phyloP scores from a whole-genome alignment of 2,888 invertebrate genomes.

The Tetragonisca angustula region DNA sequence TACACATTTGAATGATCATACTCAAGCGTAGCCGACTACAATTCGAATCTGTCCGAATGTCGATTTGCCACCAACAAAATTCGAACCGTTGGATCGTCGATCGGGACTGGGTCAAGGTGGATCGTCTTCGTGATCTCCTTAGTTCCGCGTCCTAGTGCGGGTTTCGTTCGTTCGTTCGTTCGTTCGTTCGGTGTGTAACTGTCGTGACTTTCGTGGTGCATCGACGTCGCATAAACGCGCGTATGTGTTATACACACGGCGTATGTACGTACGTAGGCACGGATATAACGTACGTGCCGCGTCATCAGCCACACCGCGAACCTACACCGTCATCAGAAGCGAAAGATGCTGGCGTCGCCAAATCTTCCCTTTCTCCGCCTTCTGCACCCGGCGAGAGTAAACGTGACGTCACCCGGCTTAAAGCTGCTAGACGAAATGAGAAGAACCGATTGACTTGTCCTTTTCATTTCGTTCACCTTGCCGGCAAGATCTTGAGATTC shows the following conservation, averaged over 20 bases:
- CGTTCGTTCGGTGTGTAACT: conserved; percentile 35
- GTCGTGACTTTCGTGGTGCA: not conserved
- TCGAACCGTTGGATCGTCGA: conserved; percentile 23
- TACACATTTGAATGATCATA: too few species aligned
- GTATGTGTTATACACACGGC: conserved; percentile 6
- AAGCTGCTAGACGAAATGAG: conserved; percentile 74
- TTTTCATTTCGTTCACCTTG: conserved; percentile 57
- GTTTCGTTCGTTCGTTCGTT: conserved; percentile 71
- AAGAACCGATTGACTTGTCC: conserved; percentile 68
- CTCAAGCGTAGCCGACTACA: not conserved
- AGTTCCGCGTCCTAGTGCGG: conserved; percentile 58
- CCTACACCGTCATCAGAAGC: conserved; percentile 79
- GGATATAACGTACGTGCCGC: conserved; percentile 78
- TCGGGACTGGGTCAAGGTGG: conserved; percentile 78
- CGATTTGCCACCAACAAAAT: not conserved
- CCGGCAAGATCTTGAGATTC: not conserved
- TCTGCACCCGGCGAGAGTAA: conserved; percentile 77
- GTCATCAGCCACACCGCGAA: conserved; percentile 78
- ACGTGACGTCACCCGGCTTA: conserved; percentile 79
- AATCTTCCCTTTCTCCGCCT: conserved; percentile 78
- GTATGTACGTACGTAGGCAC: conserved; percentile 50
- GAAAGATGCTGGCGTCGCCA: conserved; percentile 81
- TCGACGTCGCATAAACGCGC: not conserved
- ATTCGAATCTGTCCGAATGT: not conserved
- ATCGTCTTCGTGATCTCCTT: conserved; percentile 69